phyloP scores from a whole-genome alignment of 2,888 invertebrate species.

The Fragum fragum region DNA sequence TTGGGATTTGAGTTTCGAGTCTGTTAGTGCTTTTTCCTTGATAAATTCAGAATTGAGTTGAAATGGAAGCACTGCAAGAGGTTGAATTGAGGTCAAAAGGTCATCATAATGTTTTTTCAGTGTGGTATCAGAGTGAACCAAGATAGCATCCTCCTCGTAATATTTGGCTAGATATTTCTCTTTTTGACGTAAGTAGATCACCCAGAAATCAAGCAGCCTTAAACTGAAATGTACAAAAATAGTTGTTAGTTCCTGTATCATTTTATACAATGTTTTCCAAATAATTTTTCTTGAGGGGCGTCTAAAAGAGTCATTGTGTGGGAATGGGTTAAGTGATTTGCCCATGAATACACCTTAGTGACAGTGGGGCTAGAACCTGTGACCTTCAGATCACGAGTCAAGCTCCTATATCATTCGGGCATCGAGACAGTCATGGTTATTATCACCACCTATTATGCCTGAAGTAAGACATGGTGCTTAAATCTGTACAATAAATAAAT shows the following conservation, averaged over 20 bases:
- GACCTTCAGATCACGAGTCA: too few relatives aligned
- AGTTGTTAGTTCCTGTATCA: too few relatives aligned
- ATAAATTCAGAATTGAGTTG: constrained; percentile 89
- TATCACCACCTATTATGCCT: too few relatives aligned
- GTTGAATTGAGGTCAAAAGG: constrained; percentile 92
- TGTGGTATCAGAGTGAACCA: constrained; percentile 90
- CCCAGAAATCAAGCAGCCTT: constrained; percentile 96
- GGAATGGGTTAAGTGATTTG: too few relatives aligned
- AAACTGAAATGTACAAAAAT: constrained; percentile 89
- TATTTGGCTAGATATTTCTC: constrained; percentile 94
- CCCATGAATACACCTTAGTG: too few relatives aligned
- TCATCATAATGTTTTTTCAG: constrained; percentile 90
- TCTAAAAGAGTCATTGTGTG: too few relatives aligned
- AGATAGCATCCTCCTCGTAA: constrained; percentile 92
- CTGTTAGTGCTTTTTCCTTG: constrained; percentile 59
- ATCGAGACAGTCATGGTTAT: too few relatives aligned
- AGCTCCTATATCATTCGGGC: too few relatives aligned
- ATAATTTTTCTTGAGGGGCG: too few relatives aligned
- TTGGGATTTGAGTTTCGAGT: constrained; percentile 61
- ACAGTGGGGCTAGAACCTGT: too few relatives aligned
- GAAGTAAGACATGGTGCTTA: background rate
- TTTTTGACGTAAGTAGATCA: constrained; percentile 94
- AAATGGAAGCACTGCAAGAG: constrained; percentile 93
- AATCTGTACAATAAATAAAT: too few relatives aligned
- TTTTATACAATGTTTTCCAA: too few relatives aligned